phyloP scores from a whole-genome alignment of 2,888 invertebrate genomes.

The Acronicta psi region DNA sequence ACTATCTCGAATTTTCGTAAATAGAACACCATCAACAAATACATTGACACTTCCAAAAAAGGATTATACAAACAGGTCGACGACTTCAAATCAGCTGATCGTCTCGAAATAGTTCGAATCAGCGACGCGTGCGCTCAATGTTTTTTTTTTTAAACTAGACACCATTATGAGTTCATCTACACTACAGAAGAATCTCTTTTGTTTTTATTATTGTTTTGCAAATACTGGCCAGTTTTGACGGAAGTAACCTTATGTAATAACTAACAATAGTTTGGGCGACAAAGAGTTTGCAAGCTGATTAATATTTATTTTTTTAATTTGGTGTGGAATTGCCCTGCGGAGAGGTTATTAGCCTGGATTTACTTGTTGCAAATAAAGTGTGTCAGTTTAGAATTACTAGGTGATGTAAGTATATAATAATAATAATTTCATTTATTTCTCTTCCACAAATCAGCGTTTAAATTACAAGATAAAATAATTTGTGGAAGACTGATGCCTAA shows the following conservation, averaged over 20 bases:
- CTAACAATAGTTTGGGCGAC: slow-evolving; percentile 17
- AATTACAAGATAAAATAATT: no score
- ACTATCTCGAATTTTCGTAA: no score
- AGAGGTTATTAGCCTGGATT: slow-evolving; percentile 25
- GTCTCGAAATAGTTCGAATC: slow-evolving; percentile 17
- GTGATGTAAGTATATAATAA: slow-evolving; percentile 9
- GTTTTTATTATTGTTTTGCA: slow-evolving; percentile 20
- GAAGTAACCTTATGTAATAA: slow-evolving; percentile 38
- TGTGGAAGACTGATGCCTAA: no score
- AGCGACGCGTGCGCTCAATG: slow-evolving; percentile 1
- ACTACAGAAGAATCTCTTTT: slow-evolving; percentile 15
- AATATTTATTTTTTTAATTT: slow-evolving; percentile 22
- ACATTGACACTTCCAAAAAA: neutral
- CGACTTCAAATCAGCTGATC: slow-evolving; percentile 33
- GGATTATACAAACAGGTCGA: slow-evolving; percentile 14
- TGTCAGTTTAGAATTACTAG: neutral
- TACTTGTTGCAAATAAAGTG: slow-evolving; percentile 15
- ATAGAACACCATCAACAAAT: no score
- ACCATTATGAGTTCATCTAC: slow-evolving; percentile 52
- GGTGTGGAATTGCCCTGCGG: slow-evolving; percentile 8
- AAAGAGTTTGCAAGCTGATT: slow-evolving; percentile 15
- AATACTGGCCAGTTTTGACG: slow-evolving; percentile 6
- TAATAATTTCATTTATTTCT: no score
- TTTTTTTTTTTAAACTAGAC: slow-evolving; percentile 45
- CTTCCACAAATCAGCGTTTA: no score